Evolutionary conservation across 2,797 vertebrate species (phyloP).

Genomic region (Myoxocephalus aenaeus): DNA sequence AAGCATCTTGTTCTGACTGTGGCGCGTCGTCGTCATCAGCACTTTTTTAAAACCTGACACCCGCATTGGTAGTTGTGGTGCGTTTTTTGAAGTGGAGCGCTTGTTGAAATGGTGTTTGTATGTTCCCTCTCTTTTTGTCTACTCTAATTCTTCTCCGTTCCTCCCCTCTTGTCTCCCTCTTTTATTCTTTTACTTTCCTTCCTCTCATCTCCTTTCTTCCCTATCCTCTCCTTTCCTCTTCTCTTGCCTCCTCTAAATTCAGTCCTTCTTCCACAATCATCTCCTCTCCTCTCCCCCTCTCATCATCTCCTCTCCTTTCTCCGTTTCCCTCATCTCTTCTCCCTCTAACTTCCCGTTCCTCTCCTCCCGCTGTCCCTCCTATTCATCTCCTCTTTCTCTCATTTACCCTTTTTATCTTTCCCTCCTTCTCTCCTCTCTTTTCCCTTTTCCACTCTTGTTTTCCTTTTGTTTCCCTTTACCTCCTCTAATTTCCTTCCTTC

Average conservation of each 20-base stretch:
- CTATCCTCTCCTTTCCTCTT: background rate
- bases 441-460: background rate
- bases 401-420: background rate
- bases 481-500: background rate
- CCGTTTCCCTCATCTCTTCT: background rate
- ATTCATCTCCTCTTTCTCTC: background rate
- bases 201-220: background rate
- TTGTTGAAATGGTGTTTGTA: background rate
- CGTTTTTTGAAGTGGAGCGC: background rate
- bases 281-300: background rate
- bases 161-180: background rate
- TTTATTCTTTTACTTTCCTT: background rate
- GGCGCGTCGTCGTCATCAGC: constrained; percentile 23
- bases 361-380: background rate
- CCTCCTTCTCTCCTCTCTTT: background rate
- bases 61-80: background rate
- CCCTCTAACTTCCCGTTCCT: background rate
- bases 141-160: background rate
- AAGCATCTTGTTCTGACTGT: constrained; percentile 48
- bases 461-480: too few relatives aligned
- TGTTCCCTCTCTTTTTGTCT: background rate
- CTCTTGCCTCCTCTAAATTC: background rate
- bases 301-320: background rate
- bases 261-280: too few relatives aligned
- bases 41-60: constrained; percentile 14